Conservation (phyloP, 2,888 invertebrate genomes). For the Formica aserva region DNA sequence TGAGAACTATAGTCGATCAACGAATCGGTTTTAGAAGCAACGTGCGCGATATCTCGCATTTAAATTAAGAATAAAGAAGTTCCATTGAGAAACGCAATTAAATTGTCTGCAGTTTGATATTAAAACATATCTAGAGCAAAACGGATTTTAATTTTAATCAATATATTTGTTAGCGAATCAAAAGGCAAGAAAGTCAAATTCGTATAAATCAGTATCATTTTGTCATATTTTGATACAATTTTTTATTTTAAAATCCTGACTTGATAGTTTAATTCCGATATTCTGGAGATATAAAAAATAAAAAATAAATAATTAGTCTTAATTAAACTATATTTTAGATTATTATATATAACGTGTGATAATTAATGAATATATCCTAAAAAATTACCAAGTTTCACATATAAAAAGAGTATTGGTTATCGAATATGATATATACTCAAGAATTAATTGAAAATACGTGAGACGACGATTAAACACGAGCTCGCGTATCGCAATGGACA, state of each 20-base stretch:
- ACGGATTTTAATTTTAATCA: not conserved
- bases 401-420: not conserved
- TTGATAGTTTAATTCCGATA: not conserved
- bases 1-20: conserved; percentile 26
- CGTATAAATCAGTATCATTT: not conserved
- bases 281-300: not conserved
- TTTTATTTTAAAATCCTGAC: not conserved
- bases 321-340: too few relatives aligned
- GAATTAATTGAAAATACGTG: not conserved
- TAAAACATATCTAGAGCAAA: not conserved
- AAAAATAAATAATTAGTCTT: not conserved
- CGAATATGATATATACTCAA: not conserved
- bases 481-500: conserved; percentile 19
- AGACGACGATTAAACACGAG: not conserved
- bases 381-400: not conserved
- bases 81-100: not conserved
- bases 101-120: not conserved
- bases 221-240: not conserved
- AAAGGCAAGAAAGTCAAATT: not conserved
- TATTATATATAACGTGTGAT: not conserved
- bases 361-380: not conserved
- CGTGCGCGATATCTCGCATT: not conserved
- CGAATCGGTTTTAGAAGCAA: conserved; percentile 46
- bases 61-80: not conserved
- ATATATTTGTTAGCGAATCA: not conserved